Percentiles rank a stretch among this genome's conserved stretches.
Evolutionary conservation across 2,888 invertebrate genomes (phyloP).

Genomic region (Trissoscelio sp.): DNA sequence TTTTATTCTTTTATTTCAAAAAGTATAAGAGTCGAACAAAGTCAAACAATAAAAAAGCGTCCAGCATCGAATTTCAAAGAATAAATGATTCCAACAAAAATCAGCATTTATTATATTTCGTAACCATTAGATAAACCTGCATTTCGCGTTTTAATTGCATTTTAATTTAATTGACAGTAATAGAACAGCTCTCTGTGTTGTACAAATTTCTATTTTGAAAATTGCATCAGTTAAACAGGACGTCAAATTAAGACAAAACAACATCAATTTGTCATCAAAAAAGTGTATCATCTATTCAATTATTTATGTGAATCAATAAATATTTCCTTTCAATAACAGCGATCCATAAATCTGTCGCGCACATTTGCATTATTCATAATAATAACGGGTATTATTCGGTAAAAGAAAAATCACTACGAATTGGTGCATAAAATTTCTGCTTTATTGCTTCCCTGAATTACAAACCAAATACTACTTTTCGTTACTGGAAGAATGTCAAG

Average conservation of each 20-base stretch:
- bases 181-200: too few species aligned
- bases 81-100: not conserved
- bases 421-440: constrained; percentile 6
- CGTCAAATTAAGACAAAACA: not conserved
- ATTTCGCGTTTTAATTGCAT: too few species aligned
- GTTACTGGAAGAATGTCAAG: constrained; percentile 7
- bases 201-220: too few species aligned
- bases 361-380: constrained; percentile 10
- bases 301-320: not conserved
- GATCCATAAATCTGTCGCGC: too few species aligned
- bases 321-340: not conserved
- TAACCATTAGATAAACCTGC: too few species aligned
- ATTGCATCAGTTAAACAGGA: not conserved
- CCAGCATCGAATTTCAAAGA: constrained; percentile 2
- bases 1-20: not conserved
- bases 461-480: constrained; percentile 6
- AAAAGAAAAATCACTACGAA: constrained; percentile 8
- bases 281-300: not conserved
- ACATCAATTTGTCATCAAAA: not conserved
- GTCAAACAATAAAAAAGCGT: not conserved
- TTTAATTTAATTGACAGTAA: too few species aligned
- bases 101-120: not conserved
- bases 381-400: not conserved
- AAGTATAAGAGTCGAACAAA: not conserved
- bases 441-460: constrained; percentile 1